Evolutionary conservation across 2,888 invertebrate genomes (phyloP).

Genomic region (Megamerina dolium): DNA sequence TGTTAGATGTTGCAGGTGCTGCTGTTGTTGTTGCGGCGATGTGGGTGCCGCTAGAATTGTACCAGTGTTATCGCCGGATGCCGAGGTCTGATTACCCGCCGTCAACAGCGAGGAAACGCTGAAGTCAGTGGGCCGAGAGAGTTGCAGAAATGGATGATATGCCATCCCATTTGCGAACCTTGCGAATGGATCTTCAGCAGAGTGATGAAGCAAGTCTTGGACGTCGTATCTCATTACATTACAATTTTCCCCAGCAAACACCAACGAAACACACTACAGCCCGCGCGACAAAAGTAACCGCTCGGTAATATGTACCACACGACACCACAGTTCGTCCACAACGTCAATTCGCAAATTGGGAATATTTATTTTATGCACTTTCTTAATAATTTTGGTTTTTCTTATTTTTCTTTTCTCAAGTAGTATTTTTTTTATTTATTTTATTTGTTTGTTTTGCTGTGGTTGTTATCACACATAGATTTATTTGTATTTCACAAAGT

Average conservation of each 20-base stretch:
- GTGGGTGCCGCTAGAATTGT: conserved; percentile 15
- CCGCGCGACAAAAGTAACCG: too few relatives aligned
- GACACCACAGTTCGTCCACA: too few relatives aligned
- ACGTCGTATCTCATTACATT: conserved; percentile 53
- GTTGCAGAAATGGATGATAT: conserved; percentile 81
- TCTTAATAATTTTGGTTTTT: conserved; percentile 1
- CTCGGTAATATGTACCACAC: too few relatives aligned
- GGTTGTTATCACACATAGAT: too few relatives aligned
- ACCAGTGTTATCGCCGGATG: too few relatives aligned
- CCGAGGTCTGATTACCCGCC: conserved; percentile 54
- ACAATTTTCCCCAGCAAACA: conserved; percentile 41
- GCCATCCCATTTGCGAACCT: conserved; percentile 60
- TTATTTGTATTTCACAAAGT: too few relatives aligned
- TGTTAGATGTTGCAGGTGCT: conserved; percentile 15
- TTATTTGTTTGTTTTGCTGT: conserved; percentile 10
- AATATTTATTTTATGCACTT: too few relatives aligned
- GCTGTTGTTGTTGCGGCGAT: conserved; percentile 41
- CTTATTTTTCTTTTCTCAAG: conserved; percentile 9
- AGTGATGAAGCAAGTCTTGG: conserved; percentile 51
- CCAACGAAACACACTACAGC: too few relatives aligned
- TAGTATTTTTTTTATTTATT: conserved; percentile 9
- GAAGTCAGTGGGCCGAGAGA: conserved; percentile 87
- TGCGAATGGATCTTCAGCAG: conserved; percentile 52
- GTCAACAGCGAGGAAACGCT: conserved; percentile 86
- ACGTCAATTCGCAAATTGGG: too few relatives aligned